Evolutionary conservation across 2,888 invertebrate genomes (phyloP).

Genomic region (Acrocyrtus sp.): DNA sequence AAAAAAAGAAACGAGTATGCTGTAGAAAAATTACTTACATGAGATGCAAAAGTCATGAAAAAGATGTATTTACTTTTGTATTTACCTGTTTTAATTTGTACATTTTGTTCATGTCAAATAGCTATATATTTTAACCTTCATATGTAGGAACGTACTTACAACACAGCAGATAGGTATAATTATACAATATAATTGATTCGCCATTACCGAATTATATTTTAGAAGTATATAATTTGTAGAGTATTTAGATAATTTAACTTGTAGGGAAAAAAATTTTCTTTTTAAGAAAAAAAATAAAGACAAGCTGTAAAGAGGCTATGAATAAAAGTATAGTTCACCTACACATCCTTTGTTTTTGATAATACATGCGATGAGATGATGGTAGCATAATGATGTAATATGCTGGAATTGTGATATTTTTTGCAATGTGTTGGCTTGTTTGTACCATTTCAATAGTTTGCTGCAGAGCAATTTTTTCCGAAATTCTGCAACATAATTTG

Average conservation of each 20-base stretch:
- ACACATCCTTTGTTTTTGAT: constrained; percentile 23
- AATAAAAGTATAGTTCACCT: constrained; percentile 16
- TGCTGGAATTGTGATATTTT: constrained; percentile 48
- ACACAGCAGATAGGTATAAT: too few species aligned
- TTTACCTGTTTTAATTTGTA: too few species aligned
- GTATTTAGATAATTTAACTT: not conserved
- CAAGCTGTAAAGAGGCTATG: constrained; percentile 51
- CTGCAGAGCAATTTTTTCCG: too few species aligned
- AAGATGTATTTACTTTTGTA: too few species aligned
- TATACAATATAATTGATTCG: constrained; percentile 37
- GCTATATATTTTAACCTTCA: too few species aligned
- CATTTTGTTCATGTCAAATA: too few species aligned
- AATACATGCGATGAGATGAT: constrained; percentile 13
- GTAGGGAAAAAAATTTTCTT: constrained; percentile 37
- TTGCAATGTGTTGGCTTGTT: constrained; percentile 22
- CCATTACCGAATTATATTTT: constrained; percentile 25
- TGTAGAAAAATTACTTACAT: too few species aligned
- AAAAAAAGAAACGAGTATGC: too few species aligned
- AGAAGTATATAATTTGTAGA: not conserved
- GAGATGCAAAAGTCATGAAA: too few species aligned
- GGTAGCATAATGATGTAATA: constrained; percentile 19
- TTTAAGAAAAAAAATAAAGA: constrained; percentile 48
- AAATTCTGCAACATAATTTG: too few species aligned
- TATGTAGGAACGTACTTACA: too few species aligned
- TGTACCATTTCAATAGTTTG: not conserved